Evolutionary conservation across 2,888 invertebrate genomes (phyloP), one percentile per base, ranked within the genome.

Genomic region (Mimachlamys varia): DNA sequence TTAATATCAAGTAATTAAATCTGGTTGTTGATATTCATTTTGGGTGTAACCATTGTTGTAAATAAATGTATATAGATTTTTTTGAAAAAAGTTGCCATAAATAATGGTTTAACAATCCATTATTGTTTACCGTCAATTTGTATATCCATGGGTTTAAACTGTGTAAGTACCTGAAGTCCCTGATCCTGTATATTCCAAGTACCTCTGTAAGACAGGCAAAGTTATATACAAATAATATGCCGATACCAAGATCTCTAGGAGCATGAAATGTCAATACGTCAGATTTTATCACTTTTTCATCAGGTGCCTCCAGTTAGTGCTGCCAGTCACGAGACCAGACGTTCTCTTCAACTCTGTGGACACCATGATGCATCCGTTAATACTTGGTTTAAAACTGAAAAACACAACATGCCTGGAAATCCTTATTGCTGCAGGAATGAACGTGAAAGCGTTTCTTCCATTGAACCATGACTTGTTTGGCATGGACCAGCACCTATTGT

Each of bases 261-360:
- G 44, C 27, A n/a, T 87, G 37, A 53, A 3, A 49, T 38, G 15
- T 90, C 44, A 44, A 88, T 55, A 33, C 22, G 37, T 4, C 4
- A 88, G 22, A 58, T 58, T n/a, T 53, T 19, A 53, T 53, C 19
- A 19, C 49, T 93, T 88, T 37, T 50, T 4, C 92, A 93, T 12
- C 92, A 95, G 95, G 38, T 95, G 95, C 92, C 94, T 95, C 13
- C 90, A 94, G 58, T 88, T 93, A 27, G 91, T 95, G 55, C 89
- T 95, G 38, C 94, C 94, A 27, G 93, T 94, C 12, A 95, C 95
- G n/a, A 91, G 93, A 58, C 88, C 92, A 50, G 89, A 92, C 49
- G 89, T 88, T 88, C 91, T 94, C 17, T 90, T 90, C 27, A 89
- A 91, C 88, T 90, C 90, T 53, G 91, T 92, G n/a, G 91, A 91